These are phyloP conservation scores for Amniataba percoides DNA, from an alignment of 2,797 vertebrate species.

Conservation along the genomic window DNA sequence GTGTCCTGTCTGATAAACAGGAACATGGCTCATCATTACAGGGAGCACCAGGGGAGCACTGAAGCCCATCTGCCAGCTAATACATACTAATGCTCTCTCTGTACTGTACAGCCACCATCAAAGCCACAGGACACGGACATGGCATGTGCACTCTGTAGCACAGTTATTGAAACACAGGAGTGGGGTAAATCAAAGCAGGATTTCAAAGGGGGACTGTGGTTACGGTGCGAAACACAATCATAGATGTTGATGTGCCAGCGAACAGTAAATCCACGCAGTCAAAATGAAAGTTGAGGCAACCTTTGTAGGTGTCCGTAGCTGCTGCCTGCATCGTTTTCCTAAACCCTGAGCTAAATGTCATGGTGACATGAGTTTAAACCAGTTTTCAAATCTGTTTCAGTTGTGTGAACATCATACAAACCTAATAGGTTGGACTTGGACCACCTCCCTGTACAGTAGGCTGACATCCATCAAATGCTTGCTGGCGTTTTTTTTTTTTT, in stretches of 20 bases:
- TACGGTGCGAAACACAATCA: constrained; percentile 34
- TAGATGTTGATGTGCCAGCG: constrained; percentile 27
- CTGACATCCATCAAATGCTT: constrained; percentile 58
- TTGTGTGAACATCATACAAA: constrained; percentile 44
- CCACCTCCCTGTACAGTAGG: constrained; percentile 44
- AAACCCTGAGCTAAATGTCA: constrained; percentile 41
- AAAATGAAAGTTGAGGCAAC: constrained; percentile 10
- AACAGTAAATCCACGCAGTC: constrained; percentile 35
- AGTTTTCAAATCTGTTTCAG: constrained; percentile 43
- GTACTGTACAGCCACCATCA: constrained; percentile 62
- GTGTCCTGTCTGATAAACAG: constrained; percentile 79
- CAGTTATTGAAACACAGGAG: constrained; percentile 28
- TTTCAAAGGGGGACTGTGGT: constrained; percentile 40
- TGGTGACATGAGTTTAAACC: constrained; percentile 41
- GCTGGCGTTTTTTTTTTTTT: constrained; percentile 30
- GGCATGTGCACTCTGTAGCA: constrained; percentile 30
- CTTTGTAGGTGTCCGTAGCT: constrained; percentile 34
- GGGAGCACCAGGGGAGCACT: constrained; percentile 70
- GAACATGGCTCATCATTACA: constrained; percentile 81
- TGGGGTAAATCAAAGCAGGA: constrained; percentile 43
- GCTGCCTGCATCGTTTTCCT: constrained; percentile 28
- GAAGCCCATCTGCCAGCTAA: constrained; percentile 78
- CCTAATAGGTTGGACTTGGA: constrained; percentile 49
- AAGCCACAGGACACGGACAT: constrained; percentile 57
- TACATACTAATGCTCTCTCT: constrained; percentile 72